Base-by-base conservation (phyloP, 2,113 vertebrate species). In the Saccopteryx bilineata region DNA sequence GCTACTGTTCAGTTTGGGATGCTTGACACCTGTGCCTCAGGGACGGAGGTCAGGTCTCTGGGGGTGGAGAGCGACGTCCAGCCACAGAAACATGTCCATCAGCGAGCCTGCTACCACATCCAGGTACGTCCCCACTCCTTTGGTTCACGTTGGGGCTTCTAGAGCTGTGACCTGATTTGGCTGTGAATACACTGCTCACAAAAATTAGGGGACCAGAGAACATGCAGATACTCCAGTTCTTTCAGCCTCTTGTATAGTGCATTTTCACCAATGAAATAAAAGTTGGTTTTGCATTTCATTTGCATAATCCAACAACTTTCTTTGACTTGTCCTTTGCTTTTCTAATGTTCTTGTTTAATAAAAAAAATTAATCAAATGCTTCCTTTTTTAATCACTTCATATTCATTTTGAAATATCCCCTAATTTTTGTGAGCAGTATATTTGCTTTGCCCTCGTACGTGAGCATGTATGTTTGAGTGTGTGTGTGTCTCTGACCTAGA, bases 31-130 rank as follows among this genome's bases (percentile, higher is more conserved):
- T 98, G 98, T 13, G 99, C 99, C 94, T 99, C 99, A 0, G 96
- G 99, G 97, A 99, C 99, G 19, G 98, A 98, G 96, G 98, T 99
- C 91, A 99, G 98, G 96, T 99, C 99, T 19, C 94, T 99, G 97
- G 99, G 99, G 81, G 97, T 99, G 3, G 98, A 99, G 31, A 99
- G 99, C 0, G 99, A 99, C 66, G 97, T 99, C 92, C 99, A 99
- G 97, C 99, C 99, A 0, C 99, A 99, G 98, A 99, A 99, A 82
- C 99, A 99, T 0, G 71, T 99, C 90, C 98, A 98, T 60, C 99
- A 98, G 92, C 99, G 99, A 98, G 97, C 99, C 6, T 99, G 98
- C 96, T 99, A 99, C 97, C 99, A 98, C 46, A 98, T 98, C 97
- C 99, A 99, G 99, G 99, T 99, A 98, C 39, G 48, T 33, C 76